Base-by-base conservation (phyloP, 35 echinoderm and acorn worm species). In the Lytechinus variegatus region DNA sequence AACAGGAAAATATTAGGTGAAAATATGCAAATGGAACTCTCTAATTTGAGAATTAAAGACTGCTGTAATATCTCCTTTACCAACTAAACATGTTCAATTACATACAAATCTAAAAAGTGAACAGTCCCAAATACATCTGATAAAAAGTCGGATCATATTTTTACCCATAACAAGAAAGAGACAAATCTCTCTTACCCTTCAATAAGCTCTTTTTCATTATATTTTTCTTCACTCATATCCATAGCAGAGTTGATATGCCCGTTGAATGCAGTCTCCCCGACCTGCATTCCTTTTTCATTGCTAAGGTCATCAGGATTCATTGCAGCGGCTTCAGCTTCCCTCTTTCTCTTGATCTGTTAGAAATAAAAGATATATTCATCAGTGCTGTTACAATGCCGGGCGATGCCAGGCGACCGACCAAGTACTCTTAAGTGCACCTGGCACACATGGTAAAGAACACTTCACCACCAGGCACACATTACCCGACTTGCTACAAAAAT, bases 181-280 rank as follows among this genome's bases (percentile, higher is more conserved):
- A 13, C 56, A 9, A 8, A 58, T 14, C 66, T 79, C 66, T 19
- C 66, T 79, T 24, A 79, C 66, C 12, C 5, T 24, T 79, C 66
- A 79, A 8, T 79, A 7, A 79, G n/a, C 71, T 51, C 28, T 53
- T 12, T 87, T 27, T 27, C 54, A 29, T 12, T 24, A 16, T 44
- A 28, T 54, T 95, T 79, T 87, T 28, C 12, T 54, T 24, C 94
- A 16, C 79, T 57, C 79, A 9, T 44, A 95, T 52, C 86, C 71
- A 95, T 86, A 52, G 88, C 88, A 52, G 28, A 2, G 52, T 90
- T 90, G 88, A 90, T 54, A 8, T 90, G 88, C 12, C 88, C 88
- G 9, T 90, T 90, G 88, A 90, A 90, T 44, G 88, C 88, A 90
- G 88, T 90, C 28, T 90, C 88, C 5, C 52, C 88, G 12, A 44